Evolutionary conservation across 2,797 vertebrate genomes (phyloP), one percentile per base, ranked within the genome.

Genomic region (Sebastolobus altivelis): DNA sequence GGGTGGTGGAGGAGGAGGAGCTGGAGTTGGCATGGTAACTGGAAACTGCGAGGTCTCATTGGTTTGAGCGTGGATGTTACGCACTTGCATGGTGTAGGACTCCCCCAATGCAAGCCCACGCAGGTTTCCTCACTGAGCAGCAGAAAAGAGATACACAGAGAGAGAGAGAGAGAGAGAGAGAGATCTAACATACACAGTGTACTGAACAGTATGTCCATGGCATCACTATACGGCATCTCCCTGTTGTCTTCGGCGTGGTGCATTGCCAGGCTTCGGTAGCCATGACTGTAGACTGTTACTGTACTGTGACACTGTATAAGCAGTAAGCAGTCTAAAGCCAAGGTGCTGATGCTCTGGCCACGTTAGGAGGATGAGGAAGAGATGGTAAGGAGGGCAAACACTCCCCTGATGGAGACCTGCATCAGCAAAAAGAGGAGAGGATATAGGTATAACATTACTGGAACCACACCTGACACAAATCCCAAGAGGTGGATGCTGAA

Each of bases 221-320:
- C 35, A 54, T 52, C 68, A 43, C 40, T 14, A 16, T 20, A 1
- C 56, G 27, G 54, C 52, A 33, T 59, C 31, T 56, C 52, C 63
- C 25, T 33, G 60, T 31, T 56, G 73, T 73, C 69, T 75, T 88
- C 83, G 75, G 89, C 73, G 13, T 75, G 52, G 54, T 89, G 87
- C 84, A 88, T 93, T 92, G 95, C 96, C 97, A 97, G 97, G 95
- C 97, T 95, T 97, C 98, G 97, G 98, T 97, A 98, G 98, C 98
- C 98, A 98, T 99, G 98, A 98, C 98, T 99, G 97, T 98, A 98
- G 98, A 99, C 98, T 98, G 98, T 99, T 99, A 98, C 98, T 98
- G 97, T 97, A 95, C 95, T 95, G 95, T 96, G 92, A 93, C 83
- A 92, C 93, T 96, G 95, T 95, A 94, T 95, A 96, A 96, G 96